phyloP scores from a whole-genome alignment of 2,888 invertebrate genomes.

The Drosophila parthenogenetica region DNA sequence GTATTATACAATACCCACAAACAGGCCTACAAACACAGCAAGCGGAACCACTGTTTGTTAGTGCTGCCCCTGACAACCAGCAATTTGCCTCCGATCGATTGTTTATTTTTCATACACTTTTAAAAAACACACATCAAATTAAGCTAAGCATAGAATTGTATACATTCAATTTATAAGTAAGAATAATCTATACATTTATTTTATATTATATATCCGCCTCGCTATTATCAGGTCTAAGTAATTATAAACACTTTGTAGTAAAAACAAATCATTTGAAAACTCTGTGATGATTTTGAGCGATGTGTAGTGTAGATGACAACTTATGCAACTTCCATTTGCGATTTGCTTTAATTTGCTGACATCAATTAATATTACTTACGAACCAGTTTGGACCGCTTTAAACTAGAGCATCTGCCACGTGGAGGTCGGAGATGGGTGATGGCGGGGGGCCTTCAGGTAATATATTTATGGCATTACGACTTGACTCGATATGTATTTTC shows the following conservation, averaged over 20 bases:
- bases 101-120: conserved; percentile 6
- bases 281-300: neutral
- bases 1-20: neutral
- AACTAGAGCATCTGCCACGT: conserved; percentile 13
- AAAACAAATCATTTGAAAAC: too few relatives aligned
- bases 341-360: neutral
- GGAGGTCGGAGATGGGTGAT: conserved; percentile 26
- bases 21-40: neutral
- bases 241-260: too few relatives aligned
- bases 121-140: neutral
- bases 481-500: conserved; percentile 16
- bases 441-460: conserved; percentile 36
- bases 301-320: too few relatives aligned
- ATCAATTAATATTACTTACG: neutral
- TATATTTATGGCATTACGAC: conserved; percentile 23
- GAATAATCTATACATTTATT: too few relatives aligned
- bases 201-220: too few relatives aligned
- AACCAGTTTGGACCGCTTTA: conserved; percentile 4
- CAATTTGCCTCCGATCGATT: conserved; percentile 59
- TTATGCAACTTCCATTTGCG: neutral
- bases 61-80: conserved; percentile 48
- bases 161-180: too few relatives aligned
- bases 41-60: conserved; percentile 25
- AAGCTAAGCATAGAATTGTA: neutral
- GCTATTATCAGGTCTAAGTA: too few relatives aligned